phyloP scores from a whole-genome alignment of 2,113 vertebrate species.

The Pongo abelii region DNA sequence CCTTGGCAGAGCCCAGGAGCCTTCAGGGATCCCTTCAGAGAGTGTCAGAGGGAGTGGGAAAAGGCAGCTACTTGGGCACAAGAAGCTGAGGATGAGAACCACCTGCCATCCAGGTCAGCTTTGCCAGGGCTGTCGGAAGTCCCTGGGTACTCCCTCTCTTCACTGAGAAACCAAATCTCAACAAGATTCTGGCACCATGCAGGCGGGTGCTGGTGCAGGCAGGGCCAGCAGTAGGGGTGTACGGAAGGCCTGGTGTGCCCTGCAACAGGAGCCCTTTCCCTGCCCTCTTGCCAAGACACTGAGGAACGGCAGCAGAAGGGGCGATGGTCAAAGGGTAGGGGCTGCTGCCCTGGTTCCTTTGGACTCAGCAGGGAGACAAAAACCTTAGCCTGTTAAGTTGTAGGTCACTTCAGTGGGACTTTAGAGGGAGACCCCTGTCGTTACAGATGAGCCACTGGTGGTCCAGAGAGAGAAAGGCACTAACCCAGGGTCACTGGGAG shows the following conservation, averaged over 20 bases:
- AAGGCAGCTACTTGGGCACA: not conserved
- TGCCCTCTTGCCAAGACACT: not conserved
- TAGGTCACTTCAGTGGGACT: not conserved
- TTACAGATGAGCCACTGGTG: not conserved
- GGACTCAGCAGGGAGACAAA: not conserved
- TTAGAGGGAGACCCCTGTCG: not conserved
- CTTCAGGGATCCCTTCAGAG: not conserved
- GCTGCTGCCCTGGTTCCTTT: not conserved
- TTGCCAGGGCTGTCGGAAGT: not conserved
- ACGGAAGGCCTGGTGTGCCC: not conserved
- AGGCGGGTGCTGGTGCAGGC: accelerated
- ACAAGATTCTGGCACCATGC: not conserved
- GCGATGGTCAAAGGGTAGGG: accelerated
- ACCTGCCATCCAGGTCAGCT: not conserved
- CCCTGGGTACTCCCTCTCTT: not conserved
- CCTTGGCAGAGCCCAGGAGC: not conserved
- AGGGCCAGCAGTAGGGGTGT: not conserved
- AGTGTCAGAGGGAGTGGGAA: accelerated
- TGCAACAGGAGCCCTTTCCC: not conserved
- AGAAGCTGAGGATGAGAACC: not conserved
- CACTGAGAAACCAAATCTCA: not conserved
- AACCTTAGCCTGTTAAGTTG: not conserved
- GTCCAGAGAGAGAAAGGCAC: not conserved
- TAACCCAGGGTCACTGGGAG: not conserved
- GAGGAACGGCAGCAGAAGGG: too few relatives aligned